These are phyloP conservation scores for Dinothrombium tinctorium DNA, from an alignment of 1,140 invertebrate species.

Conservation along the genomic window DNA sequence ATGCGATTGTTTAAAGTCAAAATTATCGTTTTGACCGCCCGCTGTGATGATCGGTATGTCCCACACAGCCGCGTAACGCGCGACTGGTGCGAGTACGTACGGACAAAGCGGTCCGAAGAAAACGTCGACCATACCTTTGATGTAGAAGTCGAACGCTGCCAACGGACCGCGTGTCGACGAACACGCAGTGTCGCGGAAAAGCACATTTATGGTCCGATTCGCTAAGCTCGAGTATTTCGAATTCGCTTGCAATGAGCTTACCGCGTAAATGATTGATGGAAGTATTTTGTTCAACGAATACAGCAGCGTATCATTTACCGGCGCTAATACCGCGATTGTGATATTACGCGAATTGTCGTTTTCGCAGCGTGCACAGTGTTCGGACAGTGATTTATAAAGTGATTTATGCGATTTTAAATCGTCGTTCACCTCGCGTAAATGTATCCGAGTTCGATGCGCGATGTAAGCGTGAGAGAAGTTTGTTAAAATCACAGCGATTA, in stretches of 20 bases:
- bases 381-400: no score
- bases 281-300: constrained; percentile 42
- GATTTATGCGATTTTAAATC: no score
- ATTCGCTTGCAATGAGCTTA: constrained; percentile 28
- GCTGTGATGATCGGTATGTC: constrained; percentile 60
- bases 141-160: constrained; percentile 50
- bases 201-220: constrained; percentile 33
- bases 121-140: constrained; percentile 34
- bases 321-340: constrained; percentile 37
- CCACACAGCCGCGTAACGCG: constrained; percentile 65
- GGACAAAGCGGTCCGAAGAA: constrained; percentile 75
- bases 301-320: constrained; percentile 31
- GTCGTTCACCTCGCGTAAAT: no score
- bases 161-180: constrained; percentile 49
- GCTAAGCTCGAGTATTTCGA: constrained; percentile 11
- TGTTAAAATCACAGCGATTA: no score
- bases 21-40: constrained; percentile 53
- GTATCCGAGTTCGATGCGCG: no score
- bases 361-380: not conserved
- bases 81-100: constrained; percentile 68
- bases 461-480: no score
- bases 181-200: constrained; percentile 46
- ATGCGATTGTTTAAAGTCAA: constrained; percentile 33
- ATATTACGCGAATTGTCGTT: not conserved
- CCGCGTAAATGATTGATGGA: constrained; percentile 44